phyloP scores from a whole-genome alignment of 2,113 vertebrate genomes.

The Podarcis muralis region DNA sequence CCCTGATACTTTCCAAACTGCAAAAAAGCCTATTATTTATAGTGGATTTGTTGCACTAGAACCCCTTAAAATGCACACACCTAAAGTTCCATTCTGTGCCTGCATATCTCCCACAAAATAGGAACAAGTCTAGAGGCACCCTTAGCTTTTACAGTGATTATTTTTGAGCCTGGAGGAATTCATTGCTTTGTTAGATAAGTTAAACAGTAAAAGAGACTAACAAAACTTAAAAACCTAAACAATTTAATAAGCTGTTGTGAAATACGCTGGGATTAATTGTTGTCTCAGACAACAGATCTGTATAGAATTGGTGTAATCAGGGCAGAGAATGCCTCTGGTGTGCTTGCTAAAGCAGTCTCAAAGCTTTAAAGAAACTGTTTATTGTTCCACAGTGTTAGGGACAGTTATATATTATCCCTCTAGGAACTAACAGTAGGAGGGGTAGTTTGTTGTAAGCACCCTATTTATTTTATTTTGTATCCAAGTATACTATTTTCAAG shows the following conservation, averaged over 20 bases:
- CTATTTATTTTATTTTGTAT: conserved; percentile 30
- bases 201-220: neutral
- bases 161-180: rapidly evolving
- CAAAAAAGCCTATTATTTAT: too few species aligned
- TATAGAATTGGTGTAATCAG: neutral
- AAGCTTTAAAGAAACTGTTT: conserved; percentile 27
- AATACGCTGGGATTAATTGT: neutral
- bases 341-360: neutral
- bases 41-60: too few species aligned
- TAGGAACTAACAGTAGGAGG: conserved; percentile 1
- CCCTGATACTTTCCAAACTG: too few species aligned
- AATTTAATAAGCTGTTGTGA: neutral
- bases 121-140: too few species aligned
- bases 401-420: neutral
- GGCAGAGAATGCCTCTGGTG: neutral
- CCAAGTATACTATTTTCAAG: conserved; percentile 26
- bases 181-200: neutral
- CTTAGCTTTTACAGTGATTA: neutral
- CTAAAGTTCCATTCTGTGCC: too few species aligned
- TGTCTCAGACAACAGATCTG: neutral
- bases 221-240: neutral
- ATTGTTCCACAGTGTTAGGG: neutral
- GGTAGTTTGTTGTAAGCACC: neutral
- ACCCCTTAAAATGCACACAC: too few species aligned
- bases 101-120: too few species aligned